phyloP scores from a whole-genome alignment of 2,113 vertebrate species.

The Ameiurus melas region DNA sequence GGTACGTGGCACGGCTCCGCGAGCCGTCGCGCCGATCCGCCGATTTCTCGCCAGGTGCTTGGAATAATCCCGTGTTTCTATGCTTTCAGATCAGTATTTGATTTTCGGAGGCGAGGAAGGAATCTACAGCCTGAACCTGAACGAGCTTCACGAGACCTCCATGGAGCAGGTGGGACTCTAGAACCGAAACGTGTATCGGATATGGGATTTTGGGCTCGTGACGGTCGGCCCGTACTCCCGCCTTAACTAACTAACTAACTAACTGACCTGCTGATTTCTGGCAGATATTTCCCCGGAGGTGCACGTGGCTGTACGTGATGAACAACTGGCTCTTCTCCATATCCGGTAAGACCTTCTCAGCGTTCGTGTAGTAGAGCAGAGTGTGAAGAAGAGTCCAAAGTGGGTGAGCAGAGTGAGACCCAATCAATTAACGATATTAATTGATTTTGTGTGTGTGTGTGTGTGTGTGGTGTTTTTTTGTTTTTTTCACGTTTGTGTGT shows the following conservation, averaged over 20 bases:
- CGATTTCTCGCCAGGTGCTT: not conserved
- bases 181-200: not conserved
- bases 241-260: not conserved
- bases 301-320: constrained; percentile 98
- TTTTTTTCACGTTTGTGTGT: no score
- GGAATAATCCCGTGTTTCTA: not conserved
- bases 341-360: constrained; percentile 81
- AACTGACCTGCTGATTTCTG: not conserved
- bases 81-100: constrained; percentile 90
- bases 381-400: no score
- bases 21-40: not conserved
- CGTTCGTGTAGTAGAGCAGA: not conserved
- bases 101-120: constrained; percentile 99
- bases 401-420: no score
- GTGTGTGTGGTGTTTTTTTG: no score
- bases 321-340: constrained; percentile 96
- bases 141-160: constrained; percentile 96
- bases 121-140: constrained; percentile 97
- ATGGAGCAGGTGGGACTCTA: constrained; percentile 88
- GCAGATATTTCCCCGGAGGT: constrained; percentile 93
- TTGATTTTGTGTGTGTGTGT: not conserved
- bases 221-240: not conserved
- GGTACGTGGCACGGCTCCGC: constrained; percentile 68
- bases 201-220: not conserved
- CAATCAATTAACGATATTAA: no score